Base-by-base conservation (phyloP, 2,888 invertebrate genomes). In the Leucophenga maculata region DNA sequence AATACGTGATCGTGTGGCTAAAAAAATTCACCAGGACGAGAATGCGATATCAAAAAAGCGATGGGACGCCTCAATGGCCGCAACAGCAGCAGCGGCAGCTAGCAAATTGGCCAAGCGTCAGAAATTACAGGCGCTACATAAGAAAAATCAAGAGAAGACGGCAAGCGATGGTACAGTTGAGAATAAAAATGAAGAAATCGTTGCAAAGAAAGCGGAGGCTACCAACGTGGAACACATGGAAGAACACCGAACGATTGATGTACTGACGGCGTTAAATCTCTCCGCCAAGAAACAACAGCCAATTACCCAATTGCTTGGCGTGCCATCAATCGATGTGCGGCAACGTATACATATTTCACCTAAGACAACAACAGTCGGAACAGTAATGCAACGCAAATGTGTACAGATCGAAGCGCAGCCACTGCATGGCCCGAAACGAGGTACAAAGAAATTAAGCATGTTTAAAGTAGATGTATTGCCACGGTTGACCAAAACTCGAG, bases 1-100 rank as follows among this genome's bases (percentile, higher is more conserved):
- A 52, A 86, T 87, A 64, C 80, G 86, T 1, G 79, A 86, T 31
- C 84, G 88, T 3, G 85, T 88, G 13, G 84, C 85, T 70, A 83
- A 82, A 3, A 87, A 88, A 69, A 74, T 86, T 0, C 82, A 77
- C 54, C 72, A 0, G 73, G 48, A 65, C 11, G 68, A 18, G 48
- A 6, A 66, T 64, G 52, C 59, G 6, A 26, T 13, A 26, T 67
- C 54, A 74, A 64, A 52, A 69, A 68, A 72, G 60, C 54, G 31
- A 20, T 55, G 39, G 44, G 44, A 55, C 68, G 22, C 62, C 13
- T 8, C 57, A 26, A 39, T 18, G 64, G 52, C 67, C 31, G 22
- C 68, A 69, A 22, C 48, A 16, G 64, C 65, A 52, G 50, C 71
- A 75, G 8, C 69, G n/a, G 69, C 64, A 18, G 20, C 52, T 57